Evolutionary conservation across 2,113 vertebrate genomes (phyloP).

Genomic region (Mastomys coucha): DNA sequence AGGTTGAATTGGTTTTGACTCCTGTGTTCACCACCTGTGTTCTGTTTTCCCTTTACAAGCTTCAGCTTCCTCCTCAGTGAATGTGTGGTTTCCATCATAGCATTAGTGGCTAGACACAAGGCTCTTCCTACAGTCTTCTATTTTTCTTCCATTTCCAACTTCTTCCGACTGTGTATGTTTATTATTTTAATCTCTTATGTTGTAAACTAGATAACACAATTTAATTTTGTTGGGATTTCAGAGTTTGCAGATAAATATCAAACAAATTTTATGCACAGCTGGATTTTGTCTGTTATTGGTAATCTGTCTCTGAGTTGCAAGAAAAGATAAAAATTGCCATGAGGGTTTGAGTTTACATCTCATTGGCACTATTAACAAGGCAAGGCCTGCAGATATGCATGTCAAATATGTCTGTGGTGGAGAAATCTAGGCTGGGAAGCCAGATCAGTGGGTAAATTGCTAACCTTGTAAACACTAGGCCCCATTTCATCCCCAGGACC

Average conservation of each 20-base stretch:
- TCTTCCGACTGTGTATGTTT: background rate
- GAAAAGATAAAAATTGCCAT: background rate
- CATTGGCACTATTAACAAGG: background rate
- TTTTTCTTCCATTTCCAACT: background rate
- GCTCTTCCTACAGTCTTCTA: background rate
- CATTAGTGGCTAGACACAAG: background rate
- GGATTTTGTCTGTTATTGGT: background rate
- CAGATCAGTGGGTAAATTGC: too few relatives aligned
- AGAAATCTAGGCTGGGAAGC: too few relatives aligned
- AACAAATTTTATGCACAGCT: background rate
- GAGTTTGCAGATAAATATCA: background rate
- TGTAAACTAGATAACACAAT: background rate
- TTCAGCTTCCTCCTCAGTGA: background rate
- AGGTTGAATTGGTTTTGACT: background rate
- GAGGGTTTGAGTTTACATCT: background rate
- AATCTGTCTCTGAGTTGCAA: background rate
- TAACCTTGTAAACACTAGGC: too few relatives aligned
- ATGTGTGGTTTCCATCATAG: background rate
- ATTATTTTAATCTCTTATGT: background rate
- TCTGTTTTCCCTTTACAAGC: background rate
- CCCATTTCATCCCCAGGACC: background rate
- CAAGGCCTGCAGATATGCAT: background rate
- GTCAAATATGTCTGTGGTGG: background rate
- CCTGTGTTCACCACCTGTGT: background rate
- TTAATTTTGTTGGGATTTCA: constrained; percentile 34